These are phyloP conservation scores for Rhyzopertha dominica DNA, from an alignment of 1,140 invertebrate species.

Conservation along the genomic window DNA sequence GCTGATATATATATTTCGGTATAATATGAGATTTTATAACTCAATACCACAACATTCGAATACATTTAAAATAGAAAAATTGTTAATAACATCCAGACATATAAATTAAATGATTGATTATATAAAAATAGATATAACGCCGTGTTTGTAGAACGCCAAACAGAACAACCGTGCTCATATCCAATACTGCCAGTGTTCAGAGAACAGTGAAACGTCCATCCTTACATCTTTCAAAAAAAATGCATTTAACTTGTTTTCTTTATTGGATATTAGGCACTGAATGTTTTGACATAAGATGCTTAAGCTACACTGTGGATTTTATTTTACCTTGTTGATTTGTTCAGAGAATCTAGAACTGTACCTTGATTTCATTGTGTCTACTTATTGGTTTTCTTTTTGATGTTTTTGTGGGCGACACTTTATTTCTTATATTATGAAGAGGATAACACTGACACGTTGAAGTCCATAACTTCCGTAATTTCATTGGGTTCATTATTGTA, in stretches of 20 bases:
- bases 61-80: constrained; percentile 7
- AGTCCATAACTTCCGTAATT: no score
- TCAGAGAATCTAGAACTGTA: constrained; percentile 4
- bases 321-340: background rate
- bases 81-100: constrained; percentile 1
- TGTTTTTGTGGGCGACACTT: no score
- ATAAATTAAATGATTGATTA: constrained; percentile 1
- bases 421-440: no score
- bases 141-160: constrained; percentile 2
- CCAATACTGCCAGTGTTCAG: constrained; percentile 5
- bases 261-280: constrained; percentile 1
- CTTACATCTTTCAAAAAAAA: constrained; percentile 3
- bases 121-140: background rate
- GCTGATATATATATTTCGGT: constrained; percentile 1
- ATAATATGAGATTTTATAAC: constrained; percentile 4
- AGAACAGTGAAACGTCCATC: constrained; percentile 3
- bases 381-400: no score
- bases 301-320: background rate
- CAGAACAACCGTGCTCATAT: background rate
- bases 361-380: no score
- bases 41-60: constrained; percentile 4
- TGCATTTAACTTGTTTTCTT: background rate
- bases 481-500: no score
- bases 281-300: constrained; percentile 5
- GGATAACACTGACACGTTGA: no score